Evolutionary conservation across 2,113 vertebrate genomes (phyloP).

Genomic region (Carassius carassius): DNA sequence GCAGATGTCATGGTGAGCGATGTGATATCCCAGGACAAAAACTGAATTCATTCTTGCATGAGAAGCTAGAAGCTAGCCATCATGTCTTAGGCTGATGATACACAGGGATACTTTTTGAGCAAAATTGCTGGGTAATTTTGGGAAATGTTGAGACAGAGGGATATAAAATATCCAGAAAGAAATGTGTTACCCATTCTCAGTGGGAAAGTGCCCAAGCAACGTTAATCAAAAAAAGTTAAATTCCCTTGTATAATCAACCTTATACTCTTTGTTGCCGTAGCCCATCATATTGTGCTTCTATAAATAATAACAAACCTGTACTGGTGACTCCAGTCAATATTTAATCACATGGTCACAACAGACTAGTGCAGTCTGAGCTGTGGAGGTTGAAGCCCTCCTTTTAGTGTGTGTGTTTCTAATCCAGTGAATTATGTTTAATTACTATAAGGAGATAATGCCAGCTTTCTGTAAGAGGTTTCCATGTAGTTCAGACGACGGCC

Average conservation of each 20-base stretch:
- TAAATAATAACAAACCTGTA: not conserved
- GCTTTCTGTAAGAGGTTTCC: constrained; percentile 43
- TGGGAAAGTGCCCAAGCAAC: too few relatives aligned
- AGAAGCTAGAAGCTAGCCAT: not conserved
- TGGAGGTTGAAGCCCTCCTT: constrained; percentile 4
- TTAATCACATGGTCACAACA: not conserved
- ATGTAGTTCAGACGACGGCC: constrained; percentile 17
- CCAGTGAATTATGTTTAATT: constrained; percentile 48
- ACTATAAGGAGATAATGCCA: constrained; percentile 28
- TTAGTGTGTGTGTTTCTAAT: constrained; percentile 37
- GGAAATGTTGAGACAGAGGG: too few relatives aligned
- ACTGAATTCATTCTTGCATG: not conserved
- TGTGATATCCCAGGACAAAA: not conserved
- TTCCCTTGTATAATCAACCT: too few relatives aligned
- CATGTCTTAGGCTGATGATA: too few relatives aligned
- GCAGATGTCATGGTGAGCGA: constrained; percentile 90
- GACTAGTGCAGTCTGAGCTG: not conserved
- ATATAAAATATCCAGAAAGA: too few relatives aligned
- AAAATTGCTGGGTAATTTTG: too few relatives aligned
- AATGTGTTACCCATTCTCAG: too few relatives aligned
- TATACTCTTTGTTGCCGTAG: too few relatives aligned
- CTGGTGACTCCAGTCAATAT: not conserved
- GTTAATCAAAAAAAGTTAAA: too few relatives aligned
- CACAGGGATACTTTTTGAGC: too few relatives aligned
- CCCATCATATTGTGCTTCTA: not conserved